These are phyloP conservation scores for Pseudomyrmex flavicornis DNA, from an alignment of 1,140 invertebrate species.

Conservation along the genomic window DNA sequence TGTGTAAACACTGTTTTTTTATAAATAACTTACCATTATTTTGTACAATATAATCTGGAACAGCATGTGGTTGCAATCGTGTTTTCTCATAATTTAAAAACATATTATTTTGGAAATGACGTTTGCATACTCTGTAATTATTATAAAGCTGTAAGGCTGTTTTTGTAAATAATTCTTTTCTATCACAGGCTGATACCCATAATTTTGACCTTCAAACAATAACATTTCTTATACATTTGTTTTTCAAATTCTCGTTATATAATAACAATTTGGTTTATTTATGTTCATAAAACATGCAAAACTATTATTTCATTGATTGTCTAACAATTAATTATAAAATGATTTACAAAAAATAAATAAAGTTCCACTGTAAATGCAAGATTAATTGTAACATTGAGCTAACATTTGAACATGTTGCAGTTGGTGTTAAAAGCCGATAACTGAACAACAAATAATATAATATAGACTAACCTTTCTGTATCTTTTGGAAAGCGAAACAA, in stretches of 20 bases:
- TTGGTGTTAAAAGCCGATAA: not conserved
- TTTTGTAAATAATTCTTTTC: slow-evolving; percentile 12
- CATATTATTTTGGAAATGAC: not conserved
- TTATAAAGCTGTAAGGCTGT: not conserved
- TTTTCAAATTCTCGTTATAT: not conserved
- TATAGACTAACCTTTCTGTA: not conserved
- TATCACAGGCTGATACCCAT: not conserved
- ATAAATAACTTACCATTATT: not conserved
- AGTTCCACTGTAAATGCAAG: not conserved
- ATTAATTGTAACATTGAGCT: not conserved
- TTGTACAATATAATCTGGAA: not conserved
- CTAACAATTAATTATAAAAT: not conserved
- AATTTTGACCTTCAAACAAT: slow-evolving; percentile 15
- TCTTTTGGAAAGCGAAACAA: slow-evolving; percentile 6
- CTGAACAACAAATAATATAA: not conserved
- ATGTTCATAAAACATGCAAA: not conserved
- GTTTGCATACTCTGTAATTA: slow-evolving; percentile 9
- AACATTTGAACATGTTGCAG: not conserved
- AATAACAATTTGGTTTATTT: not conserved
- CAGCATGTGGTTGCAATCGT: not conserved
- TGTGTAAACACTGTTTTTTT: not conserved
- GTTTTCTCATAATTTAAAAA: slow-evolving; percentile 12
- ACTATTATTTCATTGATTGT: not conserved
- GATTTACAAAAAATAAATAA: not conserved
- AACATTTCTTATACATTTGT: not conserved